These are phyloP conservation scores for Entomobrya multifasciata DNA, from an alignment of 2,888 invertebrate species.

Conservation along the genomic window DNA sequence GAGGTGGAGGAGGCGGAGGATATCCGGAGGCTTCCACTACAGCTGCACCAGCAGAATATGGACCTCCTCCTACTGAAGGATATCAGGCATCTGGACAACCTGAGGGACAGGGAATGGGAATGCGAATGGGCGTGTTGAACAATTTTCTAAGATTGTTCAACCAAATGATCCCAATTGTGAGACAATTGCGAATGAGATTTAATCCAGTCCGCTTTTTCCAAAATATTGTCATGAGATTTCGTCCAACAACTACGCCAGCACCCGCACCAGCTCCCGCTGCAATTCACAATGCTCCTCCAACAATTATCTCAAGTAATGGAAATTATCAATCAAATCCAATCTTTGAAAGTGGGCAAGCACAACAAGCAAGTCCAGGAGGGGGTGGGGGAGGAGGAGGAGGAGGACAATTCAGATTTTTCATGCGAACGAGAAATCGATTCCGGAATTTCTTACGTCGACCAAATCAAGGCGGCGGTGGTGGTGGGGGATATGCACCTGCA, in stretches of 20 bases:
- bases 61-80: no score
- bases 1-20: slow-evolving; percentile 33
- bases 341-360: no score
- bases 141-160: slow-evolving; percentile 70
- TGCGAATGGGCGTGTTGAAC: slow-evolving; percentile 53
- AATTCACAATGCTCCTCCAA: slow-evolving; percentile 60
- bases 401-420: slow-evolving; percentile 53
- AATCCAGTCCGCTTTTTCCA: slow-evolving; percentile 62
- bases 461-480: slow-evolving; percentile 3
- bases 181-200: slow-evolving; percentile 62
- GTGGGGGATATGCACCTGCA: slow-evolving; percentile 49
- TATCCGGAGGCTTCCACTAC: slow-evolving; percentile 30
- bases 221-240: slow-evolving; percentile 43
- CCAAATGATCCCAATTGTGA: slow-evolving; percentile 65
- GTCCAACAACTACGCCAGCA: slow-evolving; percentile 34
- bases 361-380: no score
- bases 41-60: slow-evolving; percentile 39
- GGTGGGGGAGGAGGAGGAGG: not conserved
- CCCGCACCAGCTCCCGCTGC: slow-evolving; percentile 44
- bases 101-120: slow-evolving; percentile 55
- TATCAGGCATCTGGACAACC: slow-evolving; percentile 52
- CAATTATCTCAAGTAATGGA: slow-evolving; percentile 52
- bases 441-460: slow-evolving; percentile 43
- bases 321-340: slow-evolving; percentile 52
- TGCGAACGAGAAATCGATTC: slow-evolving; percentile 45